A percentile compares a stretch with the other conserved stretches of the same genome.
phyloP scores from a whole-genome alignment of 2,113 vertebrate species.

The Brachypteracias leptosomus region DNA sequence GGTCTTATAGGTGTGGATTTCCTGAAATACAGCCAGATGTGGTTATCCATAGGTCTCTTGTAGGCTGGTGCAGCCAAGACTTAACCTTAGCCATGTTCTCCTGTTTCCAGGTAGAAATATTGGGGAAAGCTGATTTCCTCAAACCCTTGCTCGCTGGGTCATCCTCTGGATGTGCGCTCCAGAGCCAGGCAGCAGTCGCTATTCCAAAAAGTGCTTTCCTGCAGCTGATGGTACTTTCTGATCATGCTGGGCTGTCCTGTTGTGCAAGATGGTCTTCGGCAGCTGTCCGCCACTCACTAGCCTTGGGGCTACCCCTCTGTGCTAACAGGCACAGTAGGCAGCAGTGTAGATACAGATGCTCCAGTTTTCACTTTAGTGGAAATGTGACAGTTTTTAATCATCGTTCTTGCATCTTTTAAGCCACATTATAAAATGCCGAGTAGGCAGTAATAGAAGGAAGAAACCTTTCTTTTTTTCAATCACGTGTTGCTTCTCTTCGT shows the following conservation, averaged over 20 bases:
- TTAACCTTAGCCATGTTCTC: background rate
- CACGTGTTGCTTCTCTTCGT: background rate
- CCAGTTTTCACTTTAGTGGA: background rate
- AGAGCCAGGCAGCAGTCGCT: background rate
- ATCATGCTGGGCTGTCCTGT: background rate
- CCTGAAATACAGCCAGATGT: background rate
- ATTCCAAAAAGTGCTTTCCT: rapidly evolving
- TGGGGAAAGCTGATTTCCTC: background rate
- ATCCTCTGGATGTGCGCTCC: background rate
- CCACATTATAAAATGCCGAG: background rate
- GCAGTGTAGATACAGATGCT: background rate
- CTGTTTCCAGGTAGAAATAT: background rate
- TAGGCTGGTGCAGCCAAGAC: background rate
- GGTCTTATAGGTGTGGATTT: background rate
- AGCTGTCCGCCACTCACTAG: rapidly evolving
- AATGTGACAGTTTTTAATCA: background rate
- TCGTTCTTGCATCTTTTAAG: background rate
- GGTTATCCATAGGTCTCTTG: rapidly evolving
- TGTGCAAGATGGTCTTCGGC: rapidly evolving
- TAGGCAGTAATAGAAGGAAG: background rate
- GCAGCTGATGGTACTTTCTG: background rate
- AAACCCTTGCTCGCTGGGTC: background rate
- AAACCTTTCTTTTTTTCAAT: background rate
- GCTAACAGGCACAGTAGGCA: rapidly evolving
- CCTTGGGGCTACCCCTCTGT: background rate